Evolutionary conservation across 2,113 vertebrate genomes (phyloP), one percentile per base, ranked within the genome.

Genomic region (Anarhynchus alexandrinus): DNA sequence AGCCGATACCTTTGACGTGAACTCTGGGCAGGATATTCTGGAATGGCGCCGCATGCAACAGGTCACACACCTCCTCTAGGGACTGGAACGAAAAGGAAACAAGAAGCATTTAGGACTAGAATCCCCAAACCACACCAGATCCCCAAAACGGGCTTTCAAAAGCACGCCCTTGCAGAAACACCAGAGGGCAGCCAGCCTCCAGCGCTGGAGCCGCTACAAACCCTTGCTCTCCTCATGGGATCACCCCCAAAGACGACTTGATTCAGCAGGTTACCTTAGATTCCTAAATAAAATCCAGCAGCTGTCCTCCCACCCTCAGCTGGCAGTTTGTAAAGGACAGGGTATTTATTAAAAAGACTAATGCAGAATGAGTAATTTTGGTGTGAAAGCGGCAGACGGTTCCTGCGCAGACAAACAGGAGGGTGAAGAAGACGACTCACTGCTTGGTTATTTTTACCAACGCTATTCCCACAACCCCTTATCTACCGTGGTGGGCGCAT

Each of bases 21-120:
- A 99, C 98, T 64, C 99, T 96, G 7, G 99, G 99, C 86, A 99
- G 95, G 95, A 99, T 99, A 83, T 99, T 99, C 95, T 99, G 99
- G 94, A 99, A 99, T 0, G 99, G 99, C 0, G 99, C 99, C 1
- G 99, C 99, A 0, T 99, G 99, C 85, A 99, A 47, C 86, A 99
- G 98, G 97, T 99, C 99, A 92, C 99, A 99, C 38, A 99, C 99
- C 79, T 99, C 99, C 88, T 99, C 99, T 34, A 99, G 97, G 27
- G 99, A 99, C 99, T 99, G 74, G 42, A 92, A 86, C 18, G 12
- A 84, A 94, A 93, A 84, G 74, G 79, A 84, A 92, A 67, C 1
- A 6, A 92, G 36, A 92, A 51, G 17, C 30, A 8, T 82, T 82
- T 84, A 94, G 40, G 40, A 70, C 9, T 3, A 82, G 38, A 71